Evolutionary conservation across 2,113 vertebrate species (phyloP), one percentile per base, ranked within the genome.

Genomic region (Poeciliopsis prolifica): DNA sequence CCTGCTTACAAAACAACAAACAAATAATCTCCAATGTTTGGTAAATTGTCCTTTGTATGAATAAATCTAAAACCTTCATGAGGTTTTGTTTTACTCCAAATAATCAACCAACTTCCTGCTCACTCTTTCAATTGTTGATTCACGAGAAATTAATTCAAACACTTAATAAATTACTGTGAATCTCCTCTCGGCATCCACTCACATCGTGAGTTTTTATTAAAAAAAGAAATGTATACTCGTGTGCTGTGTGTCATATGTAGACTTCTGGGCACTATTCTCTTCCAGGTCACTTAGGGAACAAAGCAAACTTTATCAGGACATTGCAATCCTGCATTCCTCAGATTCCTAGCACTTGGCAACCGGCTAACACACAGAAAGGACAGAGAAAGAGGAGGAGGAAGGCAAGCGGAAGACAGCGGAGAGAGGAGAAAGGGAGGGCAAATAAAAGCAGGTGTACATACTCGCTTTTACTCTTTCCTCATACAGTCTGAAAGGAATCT

Each of bases 291-390:
- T 85, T 93, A 85, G 91, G 94, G 94, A 97, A 98, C 97, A 99
- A 97, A 97, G 97, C 96, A 96, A 97, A 97, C 96, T 96, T 95
- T 97, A 97, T 97, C 96, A 95, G 94, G 84, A 93, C 95, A 93
- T 91, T 94, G 94, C 94, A 96, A 96, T 91, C 94, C 93, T 81
- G 91, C 97, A 98, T 98, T 99, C 97, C 96, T 92, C 90, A 89
- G 93, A 97, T 98, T 98, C 97, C 95, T 96, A 92, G 88, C 87
- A 91, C 94, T 96, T 96, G 96, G 96, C 96, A 96, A 96, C 93
- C 79, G 70, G 92, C 92, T 86, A 93, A 91, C 90, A 93, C 60
- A 76, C 86, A 91, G 87, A 92, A 73, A 79, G 86, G 61, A 71
- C 77, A 69, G 79, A 74, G 67, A 70, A 69, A 66, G 73, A 61